Evolutionary conservation across 2,888 invertebrate species (phyloP).

Genomic region (Eurytoma californica): DNA sequence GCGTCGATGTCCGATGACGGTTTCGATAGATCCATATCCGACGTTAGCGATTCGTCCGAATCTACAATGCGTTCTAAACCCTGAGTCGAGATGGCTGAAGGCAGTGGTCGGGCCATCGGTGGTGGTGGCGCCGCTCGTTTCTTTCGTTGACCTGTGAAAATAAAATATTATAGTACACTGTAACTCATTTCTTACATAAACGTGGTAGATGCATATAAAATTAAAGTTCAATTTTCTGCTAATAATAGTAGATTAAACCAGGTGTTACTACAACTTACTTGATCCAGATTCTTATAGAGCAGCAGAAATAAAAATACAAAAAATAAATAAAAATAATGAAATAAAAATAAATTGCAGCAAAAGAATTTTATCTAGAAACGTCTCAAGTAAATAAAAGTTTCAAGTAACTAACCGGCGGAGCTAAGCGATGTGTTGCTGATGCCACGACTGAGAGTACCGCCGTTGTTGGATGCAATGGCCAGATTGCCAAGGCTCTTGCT

Average conservation of each 20-base stretch:
- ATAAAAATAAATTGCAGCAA: neutral
- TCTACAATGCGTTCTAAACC: constrained; percentile 71
- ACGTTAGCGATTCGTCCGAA: constrained; percentile 72
- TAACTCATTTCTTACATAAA: neutral
- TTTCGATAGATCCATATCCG: constrained; percentile 71
- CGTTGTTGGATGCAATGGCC: constrained; percentile 62
- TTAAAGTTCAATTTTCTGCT: too few species aligned
- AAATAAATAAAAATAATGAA: neutral
- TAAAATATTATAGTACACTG: neutral
- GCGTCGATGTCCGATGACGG: constrained; percentile 70
- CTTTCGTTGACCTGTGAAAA: constrained; percentile 76
- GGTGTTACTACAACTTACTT: constrained; percentile 57
- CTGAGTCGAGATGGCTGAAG: constrained; percentile 70
- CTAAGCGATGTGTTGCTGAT: constrained; percentile 71
- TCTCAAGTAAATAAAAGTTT: neutral
- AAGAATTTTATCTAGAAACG: neutral
- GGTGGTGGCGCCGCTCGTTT: constrained; percentile 79
- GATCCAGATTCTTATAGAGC: constrained; percentile 57
- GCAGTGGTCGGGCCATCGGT: constrained; percentile 65
- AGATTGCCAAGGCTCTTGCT: constrained; percentile 72
- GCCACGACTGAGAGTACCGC: constrained; percentile 63
- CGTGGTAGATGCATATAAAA: too few species aligned
- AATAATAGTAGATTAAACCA: neutral
- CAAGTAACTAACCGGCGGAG: constrained; percentile 69
- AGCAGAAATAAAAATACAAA: constrained; percentile 24